Evolutionary conservation across 2,113 vertebrate genomes (phyloP), one percentile per base, ranked within the genome.

Genomic region (Cynocephalus volans): DNA sequence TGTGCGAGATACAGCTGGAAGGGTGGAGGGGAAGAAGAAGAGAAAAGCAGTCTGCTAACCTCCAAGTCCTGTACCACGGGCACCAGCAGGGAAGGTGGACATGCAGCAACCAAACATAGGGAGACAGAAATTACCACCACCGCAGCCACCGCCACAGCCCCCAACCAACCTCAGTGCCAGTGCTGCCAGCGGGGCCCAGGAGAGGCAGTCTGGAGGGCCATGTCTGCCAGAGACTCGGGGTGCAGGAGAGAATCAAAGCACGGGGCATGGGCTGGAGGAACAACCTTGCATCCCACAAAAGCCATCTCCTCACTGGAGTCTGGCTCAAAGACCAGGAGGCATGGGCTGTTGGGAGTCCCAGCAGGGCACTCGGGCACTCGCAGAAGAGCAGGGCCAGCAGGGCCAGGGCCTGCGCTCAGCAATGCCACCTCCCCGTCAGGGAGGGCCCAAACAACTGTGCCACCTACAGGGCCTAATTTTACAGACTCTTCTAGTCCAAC

Each of bases 41-140:
- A 95, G 94, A 64, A 97, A 98, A 97, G 94, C 97, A 88, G 13
- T 89, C 60, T 88, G 98, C 98, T 98, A 98, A 99, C 99, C 99
- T 99, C 99, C 98, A 99, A 93, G 93, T 99, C 99, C 99, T 98
- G 98, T 95, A 98, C 88, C 92, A 95, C 95, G 90, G 95, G 92
- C 97, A 88, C 69, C 97, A 90, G 96, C 95, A 76, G 84, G 96
- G 96, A 95, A 95, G 73, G 97, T 69, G 73, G 98, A 95, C 97
- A 97, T 93, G 98, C 97, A 97, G 97, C 97, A 72, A 98, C 62
- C 19, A 88, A 98, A 98, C 48, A 96, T 36, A 98, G 62, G 98
- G 95, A 98, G 94, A 98, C 8, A 67, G 97, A 97, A 97, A 97
- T 98, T 95, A 98, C 95, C 95, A 98, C 8, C 88, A 56, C 88